Base-by-base conservation (phyloP, 2,113 vertebrate species). In the Microcebus ravelobensis region DNA sequence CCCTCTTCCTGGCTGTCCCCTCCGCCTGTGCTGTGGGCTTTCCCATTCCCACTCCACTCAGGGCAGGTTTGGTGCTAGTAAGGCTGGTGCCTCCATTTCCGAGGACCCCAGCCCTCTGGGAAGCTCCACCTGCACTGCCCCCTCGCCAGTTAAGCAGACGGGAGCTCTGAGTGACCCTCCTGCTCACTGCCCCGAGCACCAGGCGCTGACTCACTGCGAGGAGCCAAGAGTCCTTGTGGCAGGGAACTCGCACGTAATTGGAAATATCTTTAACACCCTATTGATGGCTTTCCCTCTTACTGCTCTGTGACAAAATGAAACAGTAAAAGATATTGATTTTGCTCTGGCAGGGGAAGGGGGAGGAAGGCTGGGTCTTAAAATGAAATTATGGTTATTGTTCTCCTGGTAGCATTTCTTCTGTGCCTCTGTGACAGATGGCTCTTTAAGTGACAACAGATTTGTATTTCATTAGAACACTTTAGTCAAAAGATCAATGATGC, bases 381-480 rank as follows among this genome's bases (percentile, higher is more conserved):
- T 92, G 92, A 98, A 98, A 98, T 98, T 97, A 96, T 52, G 96
- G 96, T 96, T 95, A 98, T 97, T 98, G 98, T 97, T 98, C 97
- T 98, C 97, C 96, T 82, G 55, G 98, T 87, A 89, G 89, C 98
- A 70, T 95, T 98, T 97, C 94, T 98, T 94, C 92, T 76, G 90
- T 65, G 96, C 96, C 80, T 39, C 74, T 92, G 76, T 98, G 98
- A 98, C 98, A 98, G 98, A 98, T 96, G 98, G 98, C 97, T 98
- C 96, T 97, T 91, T 98, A 98, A 98, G 98, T 97, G 98, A 98
- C 96, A 98, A 98, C 97, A 97, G 98, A 98, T 98, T 98, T 98
- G 98, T 98, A 98, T 98, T 98, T 98, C 98, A 98, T 99, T 98
- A 98, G 98, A 98, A 98, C 98, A 92, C 97, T 98, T 97, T 96